Percentiles rank a stretch among this genome's conserved stretches.
These are phyloP conservation scores for Oedothorax gibbosus DNA, from an alignment of 1,140 invertebrate genomes.

Conservation along the genomic window DNA sequence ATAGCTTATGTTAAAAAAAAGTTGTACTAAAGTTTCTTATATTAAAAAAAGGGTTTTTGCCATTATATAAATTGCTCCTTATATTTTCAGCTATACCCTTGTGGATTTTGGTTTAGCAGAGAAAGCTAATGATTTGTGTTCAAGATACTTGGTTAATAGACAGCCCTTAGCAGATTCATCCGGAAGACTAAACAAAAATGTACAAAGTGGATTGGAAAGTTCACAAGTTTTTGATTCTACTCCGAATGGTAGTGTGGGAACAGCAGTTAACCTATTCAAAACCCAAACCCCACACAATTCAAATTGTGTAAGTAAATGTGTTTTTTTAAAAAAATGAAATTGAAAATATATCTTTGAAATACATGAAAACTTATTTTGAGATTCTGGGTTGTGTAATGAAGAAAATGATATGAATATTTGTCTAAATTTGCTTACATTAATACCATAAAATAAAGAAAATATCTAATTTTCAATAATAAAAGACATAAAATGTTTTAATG, in stretches of 20 bases:
- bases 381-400: too few relatives aligned
- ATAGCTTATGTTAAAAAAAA: too few relatives aligned
- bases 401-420: too few relatives aligned
- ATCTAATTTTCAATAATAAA: too few relatives aligned
- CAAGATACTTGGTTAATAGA: conserved; percentile 6
- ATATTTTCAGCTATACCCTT: conserved; percentile 67
- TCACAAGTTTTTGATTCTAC: conserved; percentile 10
- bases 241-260: not conserved
- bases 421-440: too few relatives aligned
- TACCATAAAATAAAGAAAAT: too few relatives aligned
- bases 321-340: too few relatives aligned
- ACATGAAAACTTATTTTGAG: too few relatives aligned
- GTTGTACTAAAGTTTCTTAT: too few relatives aligned
- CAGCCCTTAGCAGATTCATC: conserved; percentile 41
- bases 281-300: not conserved
- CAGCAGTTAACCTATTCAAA: not conserved
- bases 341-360: too few relatives aligned
- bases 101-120: conserved; percentile 92
- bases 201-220: not conserved
- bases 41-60: too few relatives aligned
- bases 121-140: conserved; percentile 46
- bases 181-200: conserved; percentile 39
- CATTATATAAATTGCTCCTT: not conserved
- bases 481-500: too few relatives aligned
- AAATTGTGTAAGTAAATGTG: conserved; percentile 7